Conservation (phyloP, 2,888 invertebrate genomes). For the Sphaerophoria taeniata region DNA sequence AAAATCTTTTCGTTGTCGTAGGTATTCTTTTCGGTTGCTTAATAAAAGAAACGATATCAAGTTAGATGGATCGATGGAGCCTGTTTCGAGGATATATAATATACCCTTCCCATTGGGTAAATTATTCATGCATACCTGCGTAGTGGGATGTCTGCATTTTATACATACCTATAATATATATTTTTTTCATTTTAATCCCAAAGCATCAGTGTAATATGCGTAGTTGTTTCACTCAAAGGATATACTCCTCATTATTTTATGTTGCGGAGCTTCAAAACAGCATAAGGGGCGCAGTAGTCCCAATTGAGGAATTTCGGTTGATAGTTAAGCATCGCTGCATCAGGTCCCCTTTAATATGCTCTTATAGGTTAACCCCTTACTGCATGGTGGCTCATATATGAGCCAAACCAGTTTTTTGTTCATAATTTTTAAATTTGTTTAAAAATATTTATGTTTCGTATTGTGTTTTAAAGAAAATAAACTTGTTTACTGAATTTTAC, state of each 20-base stretch:
- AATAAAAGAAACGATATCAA: not conserved
- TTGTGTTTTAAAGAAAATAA: too few relatives aligned
- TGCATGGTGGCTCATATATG: too few relatives aligned
- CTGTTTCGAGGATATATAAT: conserved; percentile 50
- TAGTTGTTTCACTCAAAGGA: conserved; percentile 31
- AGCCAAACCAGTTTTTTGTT: too few relatives aligned
- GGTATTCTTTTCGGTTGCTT: not conserved
- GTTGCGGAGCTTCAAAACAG: not conserved
- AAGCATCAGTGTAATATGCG: conserved; percentile 40
- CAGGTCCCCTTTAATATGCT: too few relatives aligned
- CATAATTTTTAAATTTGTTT: too few relatives aligned
- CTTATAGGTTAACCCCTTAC: too few relatives aligned
- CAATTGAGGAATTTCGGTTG: not conserved
- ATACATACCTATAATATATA: conserved; percentile 4
- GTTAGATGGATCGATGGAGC: conserved; percentile 38
- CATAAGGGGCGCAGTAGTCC: not conserved
- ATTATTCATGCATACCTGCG: conserved; percentile 44
- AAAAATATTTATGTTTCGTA: too few relatives aligned
- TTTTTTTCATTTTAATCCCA: conserved; percentile 30
- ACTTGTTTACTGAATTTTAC: too few relatives aligned
- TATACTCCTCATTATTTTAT: conserved; percentile 1
- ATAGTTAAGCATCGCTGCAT: too few relatives aligned
- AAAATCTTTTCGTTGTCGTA: not conserved
- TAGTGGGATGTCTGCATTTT: conserved; percentile 43
- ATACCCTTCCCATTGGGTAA: conserved; percentile 20